Conservation (phyloP, 2,888 invertebrate species). For the Hecatera dysodea region DNA sequence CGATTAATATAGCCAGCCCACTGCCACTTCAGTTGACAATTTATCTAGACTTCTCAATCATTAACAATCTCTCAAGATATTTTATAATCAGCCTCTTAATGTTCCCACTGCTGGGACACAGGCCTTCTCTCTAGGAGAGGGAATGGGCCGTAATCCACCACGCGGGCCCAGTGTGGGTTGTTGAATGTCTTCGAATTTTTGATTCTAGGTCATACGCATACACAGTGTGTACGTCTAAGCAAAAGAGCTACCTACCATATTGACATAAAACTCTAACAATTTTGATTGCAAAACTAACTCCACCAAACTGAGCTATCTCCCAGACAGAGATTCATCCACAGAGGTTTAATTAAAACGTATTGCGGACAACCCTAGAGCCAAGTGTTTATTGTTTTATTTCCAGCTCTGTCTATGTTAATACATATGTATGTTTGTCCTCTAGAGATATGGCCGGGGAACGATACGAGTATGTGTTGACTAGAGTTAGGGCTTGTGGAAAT, state of each 20-base stretch:
- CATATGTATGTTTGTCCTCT: conserved; percentile 15
- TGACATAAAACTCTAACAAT: neutral
- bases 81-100: no score
- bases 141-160: no score
- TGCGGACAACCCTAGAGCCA: conserved; percentile 20
- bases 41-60: no score
- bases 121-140: no score
- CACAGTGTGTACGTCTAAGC: no score
- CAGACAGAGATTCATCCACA: conserved; percentile 27
- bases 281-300: conserved; percentile 16
- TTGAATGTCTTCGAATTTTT: no score
- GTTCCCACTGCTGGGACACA: no score
- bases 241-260: neutral
- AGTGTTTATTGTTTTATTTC: conserved; percentile 46
- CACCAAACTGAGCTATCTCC: conserved; percentile 6
- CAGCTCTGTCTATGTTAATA: conserved; percentile 2
- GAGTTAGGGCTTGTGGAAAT: neutral
- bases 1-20: no score
- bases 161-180: no score
- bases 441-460: conserved; percentile 33
- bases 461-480: conserved; percentile 21
- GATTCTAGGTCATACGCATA: no score
- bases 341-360: conserved; percentile 60
- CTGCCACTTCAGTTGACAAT: no score
- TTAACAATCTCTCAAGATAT: no score